Conservation (phyloP, 2,797 vertebrate species). For the Leontopithecus rosalia region DNA sequence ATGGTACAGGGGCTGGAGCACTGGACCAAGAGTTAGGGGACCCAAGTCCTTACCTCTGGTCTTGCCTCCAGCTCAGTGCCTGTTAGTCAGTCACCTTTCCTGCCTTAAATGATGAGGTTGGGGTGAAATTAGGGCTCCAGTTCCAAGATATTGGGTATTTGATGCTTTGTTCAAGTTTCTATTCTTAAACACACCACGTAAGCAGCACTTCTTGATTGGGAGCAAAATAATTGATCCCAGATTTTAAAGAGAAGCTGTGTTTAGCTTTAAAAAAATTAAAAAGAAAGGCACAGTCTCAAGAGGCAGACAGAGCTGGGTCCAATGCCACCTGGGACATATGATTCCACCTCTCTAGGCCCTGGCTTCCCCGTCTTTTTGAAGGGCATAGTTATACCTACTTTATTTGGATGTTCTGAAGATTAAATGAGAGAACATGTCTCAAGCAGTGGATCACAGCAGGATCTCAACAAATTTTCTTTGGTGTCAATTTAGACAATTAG, state of each 20-base stretch:
- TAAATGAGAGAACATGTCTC: neutral
- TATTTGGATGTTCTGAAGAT: neutral
- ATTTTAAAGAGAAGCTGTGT: neutral
- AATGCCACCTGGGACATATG: neutral
- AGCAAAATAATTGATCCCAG: neutral
- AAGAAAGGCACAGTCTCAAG: neutral
- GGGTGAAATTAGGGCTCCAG: too few relatives aligned
- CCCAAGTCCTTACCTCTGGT: neutral
- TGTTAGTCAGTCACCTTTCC: neutral
- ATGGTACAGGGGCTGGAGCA: neutral
- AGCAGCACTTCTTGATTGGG: neutral
- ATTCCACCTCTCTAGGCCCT: neutral
- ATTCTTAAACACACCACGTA: neutral
- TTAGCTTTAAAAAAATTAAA: neutral
- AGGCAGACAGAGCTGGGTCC: neutral
- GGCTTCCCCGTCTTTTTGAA: neutral
- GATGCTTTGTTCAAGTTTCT: neutral
- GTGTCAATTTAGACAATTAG: neutral
- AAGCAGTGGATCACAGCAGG: neutral
- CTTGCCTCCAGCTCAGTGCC: neutral
- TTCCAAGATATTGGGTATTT: neutral
- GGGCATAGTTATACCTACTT: neutral
- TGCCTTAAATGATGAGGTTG: neutral
- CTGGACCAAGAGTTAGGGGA: neutral
- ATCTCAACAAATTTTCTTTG: neutral